Conservation (phyloP, 2,113 vertebrate species). For the Sceloporus undulatus region DNA sequence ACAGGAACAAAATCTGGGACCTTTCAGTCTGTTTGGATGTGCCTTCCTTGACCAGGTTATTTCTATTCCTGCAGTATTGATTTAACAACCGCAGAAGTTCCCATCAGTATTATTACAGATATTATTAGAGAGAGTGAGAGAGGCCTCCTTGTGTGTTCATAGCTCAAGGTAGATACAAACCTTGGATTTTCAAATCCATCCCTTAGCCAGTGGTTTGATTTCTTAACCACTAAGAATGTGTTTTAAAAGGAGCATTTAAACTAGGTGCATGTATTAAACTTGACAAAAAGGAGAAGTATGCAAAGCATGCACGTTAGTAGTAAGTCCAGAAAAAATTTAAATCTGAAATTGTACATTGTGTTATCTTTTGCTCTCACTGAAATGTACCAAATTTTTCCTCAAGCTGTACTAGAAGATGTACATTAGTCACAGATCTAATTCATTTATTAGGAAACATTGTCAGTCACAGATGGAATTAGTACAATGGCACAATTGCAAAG, state of each 20-base stretch:
- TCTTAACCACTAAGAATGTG: neutral
- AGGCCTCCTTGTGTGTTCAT: neutral
- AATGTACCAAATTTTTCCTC: neutral
- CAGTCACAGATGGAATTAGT: neutral
- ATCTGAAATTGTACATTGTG: neutral
- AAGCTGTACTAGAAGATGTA: neutral
- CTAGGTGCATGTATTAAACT: slow-evolving; percentile 4
- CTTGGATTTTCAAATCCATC: too few species aligned
- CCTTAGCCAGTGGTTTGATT: neutral
- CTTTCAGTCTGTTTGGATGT: too few species aligned
- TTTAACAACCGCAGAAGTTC: too few species aligned
- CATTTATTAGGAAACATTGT: neutral
- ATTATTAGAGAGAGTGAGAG: neutral
- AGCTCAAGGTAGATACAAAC: neutral
- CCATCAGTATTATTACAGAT: too few species aligned
- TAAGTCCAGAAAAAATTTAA: neutral
- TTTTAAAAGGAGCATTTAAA: neutral
- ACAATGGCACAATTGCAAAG: neutral
- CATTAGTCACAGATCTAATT: slow-evolving; percentile 19
- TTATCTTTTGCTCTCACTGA: neutral
- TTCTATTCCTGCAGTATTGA: too few species aligned
- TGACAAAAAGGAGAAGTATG: neutral
- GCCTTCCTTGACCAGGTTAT: too few species aligned
- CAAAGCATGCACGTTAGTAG: neutral
- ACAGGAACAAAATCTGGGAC: too few species aligned